phyloP scores from a whole-genome alignment of 2,113 vertebrate genomes.

The Phalacrocorax aristotelis region DNA sequence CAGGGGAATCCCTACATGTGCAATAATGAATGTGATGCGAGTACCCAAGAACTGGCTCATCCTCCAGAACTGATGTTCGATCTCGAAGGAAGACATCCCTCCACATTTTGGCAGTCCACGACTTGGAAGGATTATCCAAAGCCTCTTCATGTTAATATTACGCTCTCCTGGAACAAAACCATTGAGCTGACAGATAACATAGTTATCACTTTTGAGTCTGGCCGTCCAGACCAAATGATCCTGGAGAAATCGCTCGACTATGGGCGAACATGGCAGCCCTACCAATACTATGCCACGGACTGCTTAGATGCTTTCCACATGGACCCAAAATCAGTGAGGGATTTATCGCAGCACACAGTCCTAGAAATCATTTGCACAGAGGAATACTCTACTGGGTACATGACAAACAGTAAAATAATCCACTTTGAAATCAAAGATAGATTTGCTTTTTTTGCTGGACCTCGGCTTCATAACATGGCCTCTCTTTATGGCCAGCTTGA shows the following conservation, averaged over 20 bases:
- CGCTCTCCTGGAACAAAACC: slow-evolving; percentile 98
- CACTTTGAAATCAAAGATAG: slow-evolving; percentile 99
- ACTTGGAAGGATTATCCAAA: slow-evolving; percentile 97
- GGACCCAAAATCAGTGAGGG: slow-evolving; percentile 95
- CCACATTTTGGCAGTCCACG: slow-evolving; percentile 96
- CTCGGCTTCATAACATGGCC: slow-evolving; percentile 96
- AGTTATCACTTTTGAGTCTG: slow-evolving; percentile 95
- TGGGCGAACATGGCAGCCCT: slow-evolving; percentile 95
- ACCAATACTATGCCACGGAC: slow-evolving; percentile 98
- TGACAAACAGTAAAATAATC: slow-evolving; percentile 95
- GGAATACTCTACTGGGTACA: slow-evolving; percentile 95
- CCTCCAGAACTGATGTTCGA: slow-evolving; percentile 97
- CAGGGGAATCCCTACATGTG: slow-evolving; percentile 99
- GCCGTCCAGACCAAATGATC: slow-evolving; percentile 97
- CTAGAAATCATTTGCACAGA: slow-evolving; percentile 99
- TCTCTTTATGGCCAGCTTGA: slow-evolving; percentile 97
- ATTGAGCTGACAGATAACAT: slow-evolving; percentile 98
- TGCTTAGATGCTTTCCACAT: slow-evolving; percentile 97
- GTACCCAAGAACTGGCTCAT: slow-evolving; percentile 92
- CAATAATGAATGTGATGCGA: slow-evolving; percentile 97
- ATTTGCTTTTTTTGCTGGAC: slow-evolving; percentile 96
- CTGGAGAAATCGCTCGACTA: slow-evolving; percentile 97
- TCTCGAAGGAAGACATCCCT: slow-evolving; percentile 93
- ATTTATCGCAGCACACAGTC: slow-evolving; percentile 91
- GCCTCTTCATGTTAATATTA: slow-evolving; percentile 93